Evolutionary conservation across 2,797 vertebrate genomes (phyloP).

Genomic region (Allenopithecus nigroviridis): DNA sequence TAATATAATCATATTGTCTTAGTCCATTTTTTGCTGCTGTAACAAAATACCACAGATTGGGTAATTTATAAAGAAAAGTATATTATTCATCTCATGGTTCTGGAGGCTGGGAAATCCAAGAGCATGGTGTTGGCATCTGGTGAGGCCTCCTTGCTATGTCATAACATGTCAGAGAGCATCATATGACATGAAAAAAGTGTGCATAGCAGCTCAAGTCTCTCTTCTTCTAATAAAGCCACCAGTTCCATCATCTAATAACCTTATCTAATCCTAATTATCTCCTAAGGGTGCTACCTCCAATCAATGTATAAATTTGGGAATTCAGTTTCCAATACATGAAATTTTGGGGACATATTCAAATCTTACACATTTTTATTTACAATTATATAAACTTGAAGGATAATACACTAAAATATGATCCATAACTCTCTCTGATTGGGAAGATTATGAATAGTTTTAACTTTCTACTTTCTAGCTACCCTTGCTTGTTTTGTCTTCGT

Average conservation of each 20-base stretch:
- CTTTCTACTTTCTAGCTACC: neutral
- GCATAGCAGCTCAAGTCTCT: neutral
- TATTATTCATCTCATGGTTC: neutral
- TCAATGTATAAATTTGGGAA: neutral
- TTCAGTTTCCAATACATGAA: neutral
- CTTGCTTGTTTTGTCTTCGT: slow-evolving; percentile 32
- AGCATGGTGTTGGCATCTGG: neutral
- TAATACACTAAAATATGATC: neutral
- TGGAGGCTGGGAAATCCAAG: neutral
- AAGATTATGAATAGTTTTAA: slow-evolving; percentile 34
- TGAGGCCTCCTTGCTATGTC: neutral
- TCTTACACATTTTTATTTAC: neutral
- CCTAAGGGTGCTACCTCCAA: neutral
- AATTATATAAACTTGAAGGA: neutral
- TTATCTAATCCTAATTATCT: neutral
- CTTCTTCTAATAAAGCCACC: neutral
- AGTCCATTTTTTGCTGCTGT: neutral
- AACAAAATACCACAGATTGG: neutral
- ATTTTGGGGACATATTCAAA: neutral
- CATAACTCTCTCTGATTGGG: neutral
- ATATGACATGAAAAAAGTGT: neutral
- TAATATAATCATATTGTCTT: neutral
- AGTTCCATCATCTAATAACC: neutral
- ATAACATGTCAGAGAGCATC: neutral
- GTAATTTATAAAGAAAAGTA: neutral